These are phyloP conservation scores for Propithecus coquereli DNA, from an alignment of 2,113 vertebrate species.

Conservation along the genomic window DNA sequence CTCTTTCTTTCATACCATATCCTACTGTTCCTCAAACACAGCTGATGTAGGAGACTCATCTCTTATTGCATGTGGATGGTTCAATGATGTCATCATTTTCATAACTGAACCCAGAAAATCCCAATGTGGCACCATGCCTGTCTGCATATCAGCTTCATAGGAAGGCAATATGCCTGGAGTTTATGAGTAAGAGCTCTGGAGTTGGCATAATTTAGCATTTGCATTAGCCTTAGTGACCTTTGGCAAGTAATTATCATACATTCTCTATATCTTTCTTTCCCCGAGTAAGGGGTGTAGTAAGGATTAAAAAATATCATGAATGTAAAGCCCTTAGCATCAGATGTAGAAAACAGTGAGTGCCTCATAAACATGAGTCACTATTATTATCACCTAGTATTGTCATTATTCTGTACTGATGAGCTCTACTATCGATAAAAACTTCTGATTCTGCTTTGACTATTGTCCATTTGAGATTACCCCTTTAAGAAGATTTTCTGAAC, in stretches of 20 bases:
- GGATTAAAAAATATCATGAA: not conserved
- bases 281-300: not conserved
- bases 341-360: not conserved
- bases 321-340: not conserved
- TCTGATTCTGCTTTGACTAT: not conserved
- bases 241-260: not conserved
- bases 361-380: not conserved
- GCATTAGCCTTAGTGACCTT: not conserved
- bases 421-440: not conserved
- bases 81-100: not conserved
- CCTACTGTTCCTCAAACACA: not conserved
- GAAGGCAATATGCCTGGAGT: not conserved
- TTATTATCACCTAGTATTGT: not conserved
- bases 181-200: not conserved
- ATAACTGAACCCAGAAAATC: not conserved
- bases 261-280: not conserved
- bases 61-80: not conserved
- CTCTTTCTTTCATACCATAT: not conserved
- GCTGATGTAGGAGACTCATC: not conserved
- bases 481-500: not conserved
- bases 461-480: not conserved
- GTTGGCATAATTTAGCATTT: not conserved
- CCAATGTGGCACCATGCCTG: not conserved
- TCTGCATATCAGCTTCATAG: not conserved
- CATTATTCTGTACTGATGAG: not conserved